Evolutionary conservation across 2,888 invertebrate species (phyloP), one percentile per base, ranked within the genome.

Genomic region (Geotrupes spiniger): DNA sequence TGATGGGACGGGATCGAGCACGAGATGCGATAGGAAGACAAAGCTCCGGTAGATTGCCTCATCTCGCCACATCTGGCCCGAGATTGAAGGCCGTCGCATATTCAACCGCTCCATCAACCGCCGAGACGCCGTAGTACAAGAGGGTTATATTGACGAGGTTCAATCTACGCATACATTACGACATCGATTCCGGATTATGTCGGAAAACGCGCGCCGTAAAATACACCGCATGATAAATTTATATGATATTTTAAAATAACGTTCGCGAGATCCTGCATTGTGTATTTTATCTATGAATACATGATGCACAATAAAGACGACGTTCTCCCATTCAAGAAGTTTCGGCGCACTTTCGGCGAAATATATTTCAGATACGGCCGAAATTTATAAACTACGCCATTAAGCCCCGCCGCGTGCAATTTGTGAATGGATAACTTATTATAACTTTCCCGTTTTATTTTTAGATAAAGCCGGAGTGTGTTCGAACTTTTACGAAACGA

Each of bases 21-120:
- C 36, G 36, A 26, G 28, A 36, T 41, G 27, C 46, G 40, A 26
- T 10, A 33, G 33, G 14, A 42, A 44, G 44, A 42, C 48, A 37
- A 52, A 45, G 39, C 31, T 45, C 26, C 48, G 31, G 26, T 37
- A 45, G 49, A 52, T 52, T 52, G 52, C 42, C 42, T 45, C 45
- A 52, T 52, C 42, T 42, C 42, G 45, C 45, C 48, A 46, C 52
- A 49, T 52, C 46, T 49, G 45, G 40, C 42, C 42, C 41, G 45
- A 49, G 52, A 52, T 52, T 52, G 52, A 52, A 51, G 52, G 37
- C 45, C 39, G 37, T 45, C 48, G 52, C 52, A 52, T 46, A 52
- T 44, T 52, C 52, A 38, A 40, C 52, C 42, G 52, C 52, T 45
- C 42, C 52, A 49, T 52, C 52, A 48, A 49, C 52, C 46, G 47